Conservation (phyloP, 1,140 invertebrate species). For the Pachypeltis micranthus region DNA sequence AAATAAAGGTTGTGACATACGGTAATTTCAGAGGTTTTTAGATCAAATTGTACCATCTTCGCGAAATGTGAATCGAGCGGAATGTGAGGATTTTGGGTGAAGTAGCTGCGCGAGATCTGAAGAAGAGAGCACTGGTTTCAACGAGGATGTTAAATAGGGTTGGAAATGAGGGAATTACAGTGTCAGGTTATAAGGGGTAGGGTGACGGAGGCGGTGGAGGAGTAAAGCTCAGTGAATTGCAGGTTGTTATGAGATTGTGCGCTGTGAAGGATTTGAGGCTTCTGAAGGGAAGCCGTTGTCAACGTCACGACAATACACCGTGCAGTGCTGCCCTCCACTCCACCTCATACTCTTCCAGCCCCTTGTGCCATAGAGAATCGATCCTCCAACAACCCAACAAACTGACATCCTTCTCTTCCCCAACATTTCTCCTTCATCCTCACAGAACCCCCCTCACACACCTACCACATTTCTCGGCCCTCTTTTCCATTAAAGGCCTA, state of each 20-base stretch:
- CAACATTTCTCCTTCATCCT: neutral
- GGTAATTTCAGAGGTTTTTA: no score
- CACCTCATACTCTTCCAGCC: neutral
- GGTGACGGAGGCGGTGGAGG: neutral
- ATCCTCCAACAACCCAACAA: neutral
- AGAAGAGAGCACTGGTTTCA: no score
- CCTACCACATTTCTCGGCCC: neutral
- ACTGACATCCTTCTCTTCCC: neutral
- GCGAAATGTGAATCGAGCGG: no score
- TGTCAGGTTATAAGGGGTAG: constrained; percentile 6
- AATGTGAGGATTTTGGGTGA: no score
- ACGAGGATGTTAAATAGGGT: no score
- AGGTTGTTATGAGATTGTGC: neutral
- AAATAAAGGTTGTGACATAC: no score
- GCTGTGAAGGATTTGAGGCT: neutral
- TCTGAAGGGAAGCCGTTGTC: constrained; percentile 3
- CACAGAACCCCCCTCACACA: neutral
- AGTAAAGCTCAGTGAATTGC: no score
- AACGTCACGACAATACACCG: constrained; percentile 12
- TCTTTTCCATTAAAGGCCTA: constrained; percentile 14
- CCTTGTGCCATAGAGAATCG: no score
- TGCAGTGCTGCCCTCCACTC: no score
- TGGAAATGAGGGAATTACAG: constrained; percentile 7
- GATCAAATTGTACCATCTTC: no score
- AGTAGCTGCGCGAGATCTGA: no score